Evolutionary conservation across 2,888 invertebrate species (phyloP).

Genomic region (Galeruca laticollis): DNA sequence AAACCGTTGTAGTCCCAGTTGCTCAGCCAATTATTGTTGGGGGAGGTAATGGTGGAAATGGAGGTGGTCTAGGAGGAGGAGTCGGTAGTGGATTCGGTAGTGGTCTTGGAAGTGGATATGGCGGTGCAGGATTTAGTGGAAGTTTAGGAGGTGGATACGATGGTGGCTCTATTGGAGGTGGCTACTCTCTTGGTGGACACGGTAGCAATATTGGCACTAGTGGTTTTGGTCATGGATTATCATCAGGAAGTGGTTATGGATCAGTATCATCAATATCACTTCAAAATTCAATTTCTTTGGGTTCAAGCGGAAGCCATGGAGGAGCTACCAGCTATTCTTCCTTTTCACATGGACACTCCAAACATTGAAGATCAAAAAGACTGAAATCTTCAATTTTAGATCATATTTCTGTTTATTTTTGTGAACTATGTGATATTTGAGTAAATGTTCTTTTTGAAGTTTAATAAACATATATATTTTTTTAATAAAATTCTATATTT

Average conservation of each 20-base stretch:
- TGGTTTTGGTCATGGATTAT: no score
- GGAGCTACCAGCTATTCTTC: background rate
- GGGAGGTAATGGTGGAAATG: conserved; percentile 42
- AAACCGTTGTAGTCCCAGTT: conserved; percentile 52
- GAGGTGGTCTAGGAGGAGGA: conserved; percentile 35
- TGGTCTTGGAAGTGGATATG: conserved; percentile 35
- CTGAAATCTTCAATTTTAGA: no score
- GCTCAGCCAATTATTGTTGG: conserved; percentile 50
- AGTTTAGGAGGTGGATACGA: conserved; percentile 32
- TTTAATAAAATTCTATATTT: no score
- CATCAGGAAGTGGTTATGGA: background rate
- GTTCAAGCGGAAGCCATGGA: background rate
- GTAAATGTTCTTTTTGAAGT: no score
- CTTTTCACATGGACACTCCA: background rate
- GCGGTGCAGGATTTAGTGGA: conserved; percentile 56
- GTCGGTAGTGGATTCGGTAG: conserved; percentile 38
- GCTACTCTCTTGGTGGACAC: no score
- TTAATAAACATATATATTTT: no score
- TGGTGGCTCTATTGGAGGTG: conserved; percentile 29
- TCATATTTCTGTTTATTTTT: no score
- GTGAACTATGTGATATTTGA: no score
- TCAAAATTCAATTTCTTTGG: background rate
- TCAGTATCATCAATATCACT: background rate
- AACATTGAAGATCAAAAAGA: background rate
- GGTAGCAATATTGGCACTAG: background rate